Conservation (phyloP, 2,113 vertebrate genomes). For the Melanocharis versteri region DNA sequence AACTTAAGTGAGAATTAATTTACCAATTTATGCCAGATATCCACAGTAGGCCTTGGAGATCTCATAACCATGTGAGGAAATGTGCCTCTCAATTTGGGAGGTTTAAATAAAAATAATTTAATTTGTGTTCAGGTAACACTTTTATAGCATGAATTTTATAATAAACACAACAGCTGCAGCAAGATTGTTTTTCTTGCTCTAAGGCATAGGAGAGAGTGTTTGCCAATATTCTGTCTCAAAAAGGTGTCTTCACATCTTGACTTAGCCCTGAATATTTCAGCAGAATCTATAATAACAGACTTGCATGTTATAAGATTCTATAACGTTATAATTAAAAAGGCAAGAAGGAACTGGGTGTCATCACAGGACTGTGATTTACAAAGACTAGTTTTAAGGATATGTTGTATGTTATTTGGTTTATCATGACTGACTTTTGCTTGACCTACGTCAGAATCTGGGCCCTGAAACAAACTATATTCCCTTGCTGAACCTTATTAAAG, state of each 20-base stretch:
- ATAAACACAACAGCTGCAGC: conserved; percentile 69
- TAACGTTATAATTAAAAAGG: conserved; percentile 55
- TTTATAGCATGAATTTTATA: conserved; percentile 58
- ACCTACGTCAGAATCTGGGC: neutral
- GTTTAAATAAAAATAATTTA: conserved; percentile 26
- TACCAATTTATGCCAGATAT: neutral
- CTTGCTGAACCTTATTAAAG: neutral
- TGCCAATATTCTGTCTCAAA: conserved; percentile 75
- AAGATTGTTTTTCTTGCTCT: conserved; percentile 65
- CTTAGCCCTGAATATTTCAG: conserved; percentile 83
- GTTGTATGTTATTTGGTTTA: neutral
- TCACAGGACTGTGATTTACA: neutral
- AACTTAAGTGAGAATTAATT: neutral
- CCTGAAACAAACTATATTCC: neutral
- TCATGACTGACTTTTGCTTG: neutral
- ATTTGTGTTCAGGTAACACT: conserved; percentile 39
- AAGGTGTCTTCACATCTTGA: conserved; percentile 80
- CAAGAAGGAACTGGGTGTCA: conserved; percentile 37
- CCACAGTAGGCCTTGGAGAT: neutral
- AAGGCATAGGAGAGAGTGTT: conserved; percentile 69
- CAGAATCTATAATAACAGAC: conserved; percentile 73
- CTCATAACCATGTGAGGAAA: neutral
- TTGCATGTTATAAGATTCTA: conserved; percentile 46
- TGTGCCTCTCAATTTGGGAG: neutral
- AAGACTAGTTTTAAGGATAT: neutral